Conservation (phyloP, 2,113 vertebrate species). For the Gambusia holbrooki region DNA sequence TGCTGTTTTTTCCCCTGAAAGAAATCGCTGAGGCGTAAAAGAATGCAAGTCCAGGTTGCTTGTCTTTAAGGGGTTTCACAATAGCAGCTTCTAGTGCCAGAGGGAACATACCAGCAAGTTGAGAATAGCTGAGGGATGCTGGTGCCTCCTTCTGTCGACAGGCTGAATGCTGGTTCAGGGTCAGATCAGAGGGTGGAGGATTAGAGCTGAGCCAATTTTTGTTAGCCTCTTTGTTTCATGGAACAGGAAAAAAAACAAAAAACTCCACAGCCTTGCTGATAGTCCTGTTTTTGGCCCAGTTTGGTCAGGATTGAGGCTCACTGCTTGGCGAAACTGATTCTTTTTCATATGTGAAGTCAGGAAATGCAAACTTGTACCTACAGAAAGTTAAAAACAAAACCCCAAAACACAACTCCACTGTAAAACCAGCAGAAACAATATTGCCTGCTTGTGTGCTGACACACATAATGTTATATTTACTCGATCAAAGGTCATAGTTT, state of each 20-base stretch:
- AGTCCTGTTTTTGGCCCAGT: background rate
- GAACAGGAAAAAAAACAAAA: background rate
- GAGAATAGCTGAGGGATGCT: slow-evolving; percentile 25
- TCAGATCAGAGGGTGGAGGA: slow-evolving; percentile 17
- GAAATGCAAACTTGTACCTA: no score
- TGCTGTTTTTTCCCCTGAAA: slow-evolving; percentile 2
- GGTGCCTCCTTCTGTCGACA: slow-evolving; percentile 21
- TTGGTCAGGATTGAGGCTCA: background rate
- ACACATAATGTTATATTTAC: no score
- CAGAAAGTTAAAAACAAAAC: no score
- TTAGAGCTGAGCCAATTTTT: slow-evolving; percentile 16
- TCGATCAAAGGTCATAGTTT: no score
- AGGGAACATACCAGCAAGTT: slow-evolving; percentile 47
- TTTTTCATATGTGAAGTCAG: background rate
- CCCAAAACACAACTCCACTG: no score
- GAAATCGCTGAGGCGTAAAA: slow-evolving; percentile 33
- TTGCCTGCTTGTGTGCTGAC: no score
- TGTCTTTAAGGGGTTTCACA: slow-evolving; percentile 48
- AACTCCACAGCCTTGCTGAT: background rate
- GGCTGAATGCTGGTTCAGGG: slow-evolving; percentile 22
- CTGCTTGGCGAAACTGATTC: background rate
- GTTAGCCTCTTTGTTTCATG: background rate
- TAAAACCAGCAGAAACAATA: no score
- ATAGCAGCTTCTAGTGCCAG: slow-evolving; percentile 53
- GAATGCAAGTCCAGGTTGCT: slow-evolving; percentile 45